These are phyloP conservation scores for Castor canadensis DNA, from an alignment of 2,113 vertebrate genomes.

Conservation along the genomic window DNA sequence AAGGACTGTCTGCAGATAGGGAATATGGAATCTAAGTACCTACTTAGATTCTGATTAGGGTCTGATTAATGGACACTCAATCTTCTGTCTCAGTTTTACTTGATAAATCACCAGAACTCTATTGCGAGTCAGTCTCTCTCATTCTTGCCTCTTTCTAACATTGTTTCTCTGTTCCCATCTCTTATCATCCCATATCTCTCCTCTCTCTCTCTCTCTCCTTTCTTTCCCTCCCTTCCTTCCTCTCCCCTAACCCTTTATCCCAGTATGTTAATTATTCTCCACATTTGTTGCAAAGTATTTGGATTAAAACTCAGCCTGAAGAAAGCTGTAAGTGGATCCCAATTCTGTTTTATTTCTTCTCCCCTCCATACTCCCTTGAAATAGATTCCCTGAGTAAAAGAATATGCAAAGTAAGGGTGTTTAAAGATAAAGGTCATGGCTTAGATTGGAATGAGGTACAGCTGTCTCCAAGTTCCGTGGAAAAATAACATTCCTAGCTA, in stretches of 20 bases:
- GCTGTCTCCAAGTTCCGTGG: neutral
- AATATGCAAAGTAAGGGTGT: neutral
- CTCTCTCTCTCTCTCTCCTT: neutral
- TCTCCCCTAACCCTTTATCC: too few relatives aligned
- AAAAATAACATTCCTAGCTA: neutral
- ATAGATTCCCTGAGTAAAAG: neutral
- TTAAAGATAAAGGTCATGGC: neutral
- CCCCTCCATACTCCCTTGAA: neutral
- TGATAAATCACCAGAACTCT: neutral
- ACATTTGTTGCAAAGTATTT: neutral
- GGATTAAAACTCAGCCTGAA: neutral
- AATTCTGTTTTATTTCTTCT: neutral
- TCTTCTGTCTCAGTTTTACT: neutral
- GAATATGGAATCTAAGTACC: neutral
- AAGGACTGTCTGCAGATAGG: neutral
- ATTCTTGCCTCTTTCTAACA: fast-evolving
- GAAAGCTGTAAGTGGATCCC: neutral
- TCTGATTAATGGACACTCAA: neutral
- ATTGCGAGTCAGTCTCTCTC: neutral
- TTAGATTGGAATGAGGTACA: neutral
- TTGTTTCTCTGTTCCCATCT: neutral
- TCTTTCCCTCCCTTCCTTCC: too few relatives aligned
- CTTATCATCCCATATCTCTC: neutral
- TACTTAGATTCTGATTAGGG: too few relatives aligned
- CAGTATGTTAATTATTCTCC: neutral